Evolutionary conservation across 2,888 invertebrate genomes (phyloP), one percentile per base, ranked within the genome.

Genomic region (Morinoia aosen): DNA sequence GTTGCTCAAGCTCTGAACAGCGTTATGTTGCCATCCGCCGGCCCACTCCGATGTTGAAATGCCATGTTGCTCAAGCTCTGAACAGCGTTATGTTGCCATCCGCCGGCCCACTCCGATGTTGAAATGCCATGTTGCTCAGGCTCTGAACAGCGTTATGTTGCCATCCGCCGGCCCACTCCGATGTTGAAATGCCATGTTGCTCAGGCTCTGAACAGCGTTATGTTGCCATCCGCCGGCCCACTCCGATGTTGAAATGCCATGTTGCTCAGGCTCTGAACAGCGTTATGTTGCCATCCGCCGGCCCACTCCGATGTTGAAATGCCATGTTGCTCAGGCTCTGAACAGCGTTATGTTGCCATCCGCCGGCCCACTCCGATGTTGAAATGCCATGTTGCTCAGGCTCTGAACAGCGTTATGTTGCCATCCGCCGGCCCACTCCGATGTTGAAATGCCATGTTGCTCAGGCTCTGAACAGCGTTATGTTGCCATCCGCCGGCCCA

Each of bases 141-240:
- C n/a, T 88, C 25, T 95, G 57, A 4, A n/a, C 76, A 25, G 3
- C 48, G 48, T 48, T 48, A 48, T 5, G 48, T 48, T 48, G 48
- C 48, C 48, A 48, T 48, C 48, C 48, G n/a, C n/a, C n/a, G n/a
- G n/a, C 88, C 40, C 39, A 58, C 90, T 96, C 11, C 94, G 39
- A 5, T 48, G 48, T 5, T 48, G 48, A 4, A 16, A 91, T 90
- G 16, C 56, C 93, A 16, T 58, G n/a, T 14, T 88, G 1, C 33
- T 64, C n/a, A 88, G 4, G 33, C n/a, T 88, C 25, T 95, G 57
- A 4, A n/a, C 76, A 25, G 3, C 48, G 48, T 48, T 48, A 48
- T 5, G 48, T 48, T 48, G 48, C 48, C 48, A 48, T 48, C 48
- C 48, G n/a, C n/a, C n/a, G n/a, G n/a, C 88, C 40, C 39, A 58